Evolutionary conservation across 2,797 vertebrate genomes (phyloP).

Genomic region (Clamator glandarius): DNA sequence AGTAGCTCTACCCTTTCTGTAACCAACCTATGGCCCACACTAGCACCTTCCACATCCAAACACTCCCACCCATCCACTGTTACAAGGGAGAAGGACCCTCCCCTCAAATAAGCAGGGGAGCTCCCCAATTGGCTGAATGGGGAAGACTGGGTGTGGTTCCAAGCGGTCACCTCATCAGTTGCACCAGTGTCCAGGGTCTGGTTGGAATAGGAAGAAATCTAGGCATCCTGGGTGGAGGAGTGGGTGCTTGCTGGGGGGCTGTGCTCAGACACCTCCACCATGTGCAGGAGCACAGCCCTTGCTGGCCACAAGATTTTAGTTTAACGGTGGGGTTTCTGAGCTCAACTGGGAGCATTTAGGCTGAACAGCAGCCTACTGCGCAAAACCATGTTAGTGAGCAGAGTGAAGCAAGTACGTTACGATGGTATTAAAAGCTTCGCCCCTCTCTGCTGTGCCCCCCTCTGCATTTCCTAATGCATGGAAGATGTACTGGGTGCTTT

Average conservation of each 20-base stretch:
- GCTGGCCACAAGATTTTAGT: accelerated
- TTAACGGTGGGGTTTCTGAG: accelerated
- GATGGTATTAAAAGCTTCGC: background rate
- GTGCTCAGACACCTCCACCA: too few species aligned
- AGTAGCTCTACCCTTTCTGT: accelerated
- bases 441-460: accelerated
- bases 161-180: accelerated
- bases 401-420: accelerated
- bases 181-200: accelerated
- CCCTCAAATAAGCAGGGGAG: background rate
- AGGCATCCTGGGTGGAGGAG: accelerated
- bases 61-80: accelerated
- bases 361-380: accelerated
- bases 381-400: background rate
- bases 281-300: background rate
- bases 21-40: accelerated
- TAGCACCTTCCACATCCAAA: accelerated
- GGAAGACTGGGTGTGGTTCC: accelerated
- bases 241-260: accelerated
- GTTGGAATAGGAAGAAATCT: accelerated
- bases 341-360: background rate
- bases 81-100: too few species aligned
- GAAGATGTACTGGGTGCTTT: background rate
- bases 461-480: background rate
- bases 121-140: background rate